Conservation (phyloP, 2,113 vertebrate species). For the Empidonax traillii region DNA sequence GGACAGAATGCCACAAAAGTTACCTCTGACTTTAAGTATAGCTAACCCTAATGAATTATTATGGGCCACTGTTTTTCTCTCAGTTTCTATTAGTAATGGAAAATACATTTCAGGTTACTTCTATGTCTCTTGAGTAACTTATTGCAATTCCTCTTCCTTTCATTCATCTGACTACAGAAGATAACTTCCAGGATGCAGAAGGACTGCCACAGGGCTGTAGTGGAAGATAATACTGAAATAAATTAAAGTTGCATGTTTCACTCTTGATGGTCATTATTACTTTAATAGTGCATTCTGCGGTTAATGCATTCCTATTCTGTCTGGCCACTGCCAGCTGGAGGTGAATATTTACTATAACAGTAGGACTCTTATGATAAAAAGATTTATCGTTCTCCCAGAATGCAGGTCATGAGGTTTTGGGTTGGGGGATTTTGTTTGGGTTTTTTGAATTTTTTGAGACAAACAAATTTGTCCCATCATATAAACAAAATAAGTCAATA, state of each 20-base stretch:
- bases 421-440: background rate
- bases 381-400: background rate
- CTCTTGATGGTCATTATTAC: background rate
- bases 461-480: background rate
- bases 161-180: background rate
- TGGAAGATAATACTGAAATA: background rate
- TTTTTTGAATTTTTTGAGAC: background rate
- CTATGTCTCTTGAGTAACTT: background rate
- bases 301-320: background rate
- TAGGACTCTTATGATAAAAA: background rate
- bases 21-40: background rate
- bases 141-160: background rate
- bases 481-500: background rate
- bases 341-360: background rate
- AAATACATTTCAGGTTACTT: background rate
- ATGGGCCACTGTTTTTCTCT: background rate
- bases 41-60: background rate
- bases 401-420: background rate
- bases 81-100: background rate
- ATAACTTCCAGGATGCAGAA: background rate
- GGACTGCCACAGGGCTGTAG: background rate
- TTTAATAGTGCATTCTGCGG: background rate
- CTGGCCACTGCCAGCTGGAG: background rate
- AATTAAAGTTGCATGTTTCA: background rate
- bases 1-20: background rate